Base-by-base conservation (phyloP, 2,797 vertebrate genomes). In the Amniataba percoides region DNA sequence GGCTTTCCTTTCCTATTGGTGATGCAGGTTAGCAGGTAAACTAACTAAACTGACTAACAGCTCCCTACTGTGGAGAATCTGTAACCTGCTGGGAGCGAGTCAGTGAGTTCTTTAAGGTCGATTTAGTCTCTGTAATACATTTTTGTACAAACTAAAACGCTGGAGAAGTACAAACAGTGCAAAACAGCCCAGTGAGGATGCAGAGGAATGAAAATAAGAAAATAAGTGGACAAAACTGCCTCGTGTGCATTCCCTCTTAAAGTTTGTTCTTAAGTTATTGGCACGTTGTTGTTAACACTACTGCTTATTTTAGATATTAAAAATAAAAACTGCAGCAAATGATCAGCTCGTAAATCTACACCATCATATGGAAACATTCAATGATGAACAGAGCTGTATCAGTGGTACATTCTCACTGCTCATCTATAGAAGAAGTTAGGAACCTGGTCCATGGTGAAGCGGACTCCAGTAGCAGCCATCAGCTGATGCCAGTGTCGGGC, bases 401-500 rank as follows among this genome's bases (percentile, higher is more conserved):
- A 7, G 48, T 11, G 52, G 13, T 4, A 14, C 7, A 6, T 18
- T 77, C 4, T 42, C 9, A 34, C 15, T 58, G n/a, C 11, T 45
- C 25, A 34, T 76, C 2, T 43, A 2, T 2, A 27, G 21, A 75
- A 71, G 31, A 31, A 31, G 80, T 4, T 52, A 1, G 13, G 57
- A 66, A 94, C 93, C 93, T 94, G 82, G 45, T 95, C 93, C 97
- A 99, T 96, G 62, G 90, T 93, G 89, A 99, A 98, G 84, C 81
- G 89, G 60, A 97, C 96, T 0, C 97, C 96, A 0, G 96, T 98
- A 7, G 95, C 95, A 40, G 86, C 94, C 97, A 98, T 97, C 71
- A 99, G 93, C 86, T 99, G 97, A 15, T 93, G 90, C 97, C 98
- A 99, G 87, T 99, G 98, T 5, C 97, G 93, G 3, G 95, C 92